Evolutionary conservation across 1,140 invertebrate genomes (phyloP).

Genomic region (Muscidifurax raptorellus): DNA sequence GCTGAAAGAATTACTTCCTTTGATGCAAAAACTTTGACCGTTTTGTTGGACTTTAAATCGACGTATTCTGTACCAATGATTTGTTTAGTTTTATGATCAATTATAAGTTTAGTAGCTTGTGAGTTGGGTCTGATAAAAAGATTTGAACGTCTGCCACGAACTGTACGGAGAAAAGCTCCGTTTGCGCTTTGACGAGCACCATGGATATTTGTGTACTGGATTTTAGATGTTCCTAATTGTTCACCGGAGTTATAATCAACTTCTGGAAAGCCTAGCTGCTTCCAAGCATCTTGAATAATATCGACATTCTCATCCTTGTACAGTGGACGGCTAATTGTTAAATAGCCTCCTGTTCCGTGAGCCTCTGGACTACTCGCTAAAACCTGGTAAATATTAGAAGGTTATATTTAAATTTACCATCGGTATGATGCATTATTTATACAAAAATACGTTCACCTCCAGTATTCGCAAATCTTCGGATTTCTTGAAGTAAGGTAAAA

Average conservation of each 20-base stretch:
- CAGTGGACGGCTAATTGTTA: too few relatives aligned
- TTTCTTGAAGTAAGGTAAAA: conserved; percentile 8
- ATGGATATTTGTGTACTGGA: neutral
- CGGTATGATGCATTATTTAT: too few relatives aligned
- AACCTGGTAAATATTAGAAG: too few relatives aligned
- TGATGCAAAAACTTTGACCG: neutral
- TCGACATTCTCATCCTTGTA: too few relatives aligned
- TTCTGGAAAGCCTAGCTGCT: neutral
- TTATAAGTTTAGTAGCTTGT: conserved; percentile 77
- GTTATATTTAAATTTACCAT: too few relatives aligned
- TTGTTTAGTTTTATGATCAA: conserved; percentile 70
- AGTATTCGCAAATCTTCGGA: neutral
- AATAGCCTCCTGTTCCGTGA: too few relatives aligned
- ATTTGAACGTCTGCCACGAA: neutral
- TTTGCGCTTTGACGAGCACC: neutral
- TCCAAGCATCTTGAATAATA: too few relatives aligned
- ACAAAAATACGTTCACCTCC: neutral
- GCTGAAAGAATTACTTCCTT: conserved; percentile 12
- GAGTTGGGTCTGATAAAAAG: conserved; percentile 70
- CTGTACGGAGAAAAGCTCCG: neutral
- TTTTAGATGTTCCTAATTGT: neutral
- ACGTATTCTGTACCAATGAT: conserved; percentile 42
- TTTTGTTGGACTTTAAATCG: conserved; percentile 46
- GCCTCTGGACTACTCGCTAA: too few relatives aligned
- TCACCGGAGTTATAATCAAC: neutral